These are phyloP conservation scores for Hydropsyche betteni DNA, from an alignment of 2,888 invertebrate genomes.

Conservation along the genomic window DNA sequence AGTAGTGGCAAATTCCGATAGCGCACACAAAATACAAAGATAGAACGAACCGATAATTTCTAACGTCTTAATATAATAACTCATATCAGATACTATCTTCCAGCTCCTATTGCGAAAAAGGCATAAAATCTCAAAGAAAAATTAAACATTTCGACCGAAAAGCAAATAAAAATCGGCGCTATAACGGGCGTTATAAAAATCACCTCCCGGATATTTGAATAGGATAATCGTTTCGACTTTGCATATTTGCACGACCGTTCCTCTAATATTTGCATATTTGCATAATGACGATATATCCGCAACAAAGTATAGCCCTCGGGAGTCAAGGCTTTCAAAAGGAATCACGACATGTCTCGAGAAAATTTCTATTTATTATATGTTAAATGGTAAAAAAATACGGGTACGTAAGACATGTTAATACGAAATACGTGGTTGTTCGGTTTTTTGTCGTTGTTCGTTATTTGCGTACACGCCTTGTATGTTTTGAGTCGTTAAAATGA, in stretches of 20 bases:
- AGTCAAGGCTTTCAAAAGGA: not conserved
- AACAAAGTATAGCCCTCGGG: conserved; percentile 35
- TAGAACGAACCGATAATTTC: conserved; percentile 18
- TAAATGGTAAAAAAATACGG: not conserved
- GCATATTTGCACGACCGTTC: conserved; percentile 43
- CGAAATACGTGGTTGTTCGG: not conserved
- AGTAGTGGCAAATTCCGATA: not conserved
- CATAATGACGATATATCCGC: conserved; percentile 40
- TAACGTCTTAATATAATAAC: conserved; percentile 34
- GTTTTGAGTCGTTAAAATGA: conserved; percentile 29
- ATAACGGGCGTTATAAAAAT: conserved; percentile 41
- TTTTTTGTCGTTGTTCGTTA: not conserved
- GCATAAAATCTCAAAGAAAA: not conserved
- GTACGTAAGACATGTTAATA: not conserved
- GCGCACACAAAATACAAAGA: not conserved
- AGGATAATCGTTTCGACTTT: conserved; percentile 46
- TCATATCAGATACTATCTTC: conserved; percentile 10
- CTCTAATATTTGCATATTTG: conserved; percentile 40
- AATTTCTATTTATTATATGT: too few species aligned
- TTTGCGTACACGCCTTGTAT: not conserved
- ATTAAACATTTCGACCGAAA: not conserved
- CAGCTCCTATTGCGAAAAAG: not conserved
- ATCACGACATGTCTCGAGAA: not conserved
- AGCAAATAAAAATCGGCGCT: conserved; percentile 5
- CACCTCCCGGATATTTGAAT: conserved; percentile 51